A percentile compares a stretch with the other conserved stretches of the same genome.
phyloP scores from a whole-genome alignment of 2,113 vertebrate species.

The Erpornis zantholeuca region DNA sequence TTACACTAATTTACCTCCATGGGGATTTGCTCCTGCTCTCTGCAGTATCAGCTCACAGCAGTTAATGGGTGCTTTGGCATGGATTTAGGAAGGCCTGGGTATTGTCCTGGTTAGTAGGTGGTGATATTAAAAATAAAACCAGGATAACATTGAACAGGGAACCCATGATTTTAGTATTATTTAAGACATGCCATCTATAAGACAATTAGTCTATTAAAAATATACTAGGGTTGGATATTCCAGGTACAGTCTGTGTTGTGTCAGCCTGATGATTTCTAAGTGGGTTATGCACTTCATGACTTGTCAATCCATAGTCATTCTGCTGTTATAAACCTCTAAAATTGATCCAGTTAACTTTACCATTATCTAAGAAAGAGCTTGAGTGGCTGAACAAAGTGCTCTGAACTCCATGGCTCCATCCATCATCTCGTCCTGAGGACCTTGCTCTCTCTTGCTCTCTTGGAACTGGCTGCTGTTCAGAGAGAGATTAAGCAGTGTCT shows the following conservation, averaged over 20 bases:
- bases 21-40: not conserved
- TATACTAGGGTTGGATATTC: not conserved
- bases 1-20: not conserved
- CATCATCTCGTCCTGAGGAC: slow-evolving; percentile 57
- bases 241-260: not conserved
- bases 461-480: slow-evolving; percentile 60
- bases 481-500: slow-evolving; percentile 43
- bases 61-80: slow-evolving; percentile 21
- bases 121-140: not conserved
- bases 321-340: slow-evolving; percentile 5
- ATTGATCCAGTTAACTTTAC: slow-evolving; percentile 37
- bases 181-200: not conserved
- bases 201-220: not conserved
- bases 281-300: not conserved
- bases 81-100: not conserved
- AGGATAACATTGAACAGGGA: not conserved
- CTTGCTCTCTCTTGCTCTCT: slow-evolving; percentile 30
- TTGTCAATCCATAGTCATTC: not conserved
- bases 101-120: not conserved
- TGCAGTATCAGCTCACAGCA: not conserved
- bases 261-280: slow-evolving; percentile 31
- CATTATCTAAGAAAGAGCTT: not conserved
- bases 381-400: slow-evolving; percentile 46
- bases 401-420: slow-evolving; percentile 41
- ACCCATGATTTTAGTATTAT: not conserved